phyloP scores from a whole-genome alignment of 2,113 vertebrate genomes.

The Pedetes capensis region DNA sequence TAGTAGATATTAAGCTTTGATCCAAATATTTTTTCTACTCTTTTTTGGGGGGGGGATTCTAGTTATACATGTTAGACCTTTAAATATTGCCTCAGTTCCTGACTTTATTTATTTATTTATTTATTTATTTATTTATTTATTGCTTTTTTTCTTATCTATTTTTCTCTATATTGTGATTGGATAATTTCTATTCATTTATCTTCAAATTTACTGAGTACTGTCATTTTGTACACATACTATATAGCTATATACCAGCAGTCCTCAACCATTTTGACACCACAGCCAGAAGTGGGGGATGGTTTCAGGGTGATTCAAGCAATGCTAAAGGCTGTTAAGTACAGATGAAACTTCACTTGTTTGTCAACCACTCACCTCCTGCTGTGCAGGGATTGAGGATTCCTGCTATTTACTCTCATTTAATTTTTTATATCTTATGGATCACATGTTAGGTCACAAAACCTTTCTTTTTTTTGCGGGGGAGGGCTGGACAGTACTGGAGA shows the following conservation, averaged over 20 bases:
- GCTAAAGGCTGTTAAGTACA: no score
- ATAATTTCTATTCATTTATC: background rate
- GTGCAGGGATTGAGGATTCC: no score
- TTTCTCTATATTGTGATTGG: background rate
- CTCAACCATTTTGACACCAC: no score
- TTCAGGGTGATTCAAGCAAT: no score
- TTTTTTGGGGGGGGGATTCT: background rate
- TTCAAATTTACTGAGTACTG: background rate
- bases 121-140: background rate
- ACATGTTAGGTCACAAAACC: background rate
- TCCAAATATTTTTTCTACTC: background rate
- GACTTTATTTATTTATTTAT: background rate
- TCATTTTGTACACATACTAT: background rate
- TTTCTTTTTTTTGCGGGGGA: no score
- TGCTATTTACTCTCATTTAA: no score
- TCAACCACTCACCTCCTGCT: no score
- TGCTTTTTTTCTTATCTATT: background rate
- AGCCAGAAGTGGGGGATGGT: no score
- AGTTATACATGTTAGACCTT: background rate
- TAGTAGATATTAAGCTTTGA: background rate
- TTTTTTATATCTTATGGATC: background rate
- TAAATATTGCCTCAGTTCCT: background rate
- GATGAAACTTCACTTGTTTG: no score
- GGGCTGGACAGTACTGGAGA: no score
- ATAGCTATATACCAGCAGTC: background rate